Evolutionary conservation across 2,113 vertebrate species (phyloP).

Genomic region (Caranx melampygus): DNA sequence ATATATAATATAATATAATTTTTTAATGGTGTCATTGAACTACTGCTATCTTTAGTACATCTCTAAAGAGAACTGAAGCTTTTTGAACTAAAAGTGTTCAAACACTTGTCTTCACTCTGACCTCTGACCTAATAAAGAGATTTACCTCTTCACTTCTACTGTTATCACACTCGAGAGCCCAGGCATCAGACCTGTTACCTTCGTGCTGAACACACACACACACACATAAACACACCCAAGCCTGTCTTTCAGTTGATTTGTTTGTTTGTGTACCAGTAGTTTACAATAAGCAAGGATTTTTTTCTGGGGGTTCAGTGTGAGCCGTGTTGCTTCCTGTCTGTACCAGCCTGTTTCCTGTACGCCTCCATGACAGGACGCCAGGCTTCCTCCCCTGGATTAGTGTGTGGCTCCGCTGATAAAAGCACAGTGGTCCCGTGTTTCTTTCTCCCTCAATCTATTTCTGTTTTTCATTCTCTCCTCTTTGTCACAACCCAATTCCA

Average conservation of each 20-base stretch:
- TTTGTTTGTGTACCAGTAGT: conserved; percentile 54
- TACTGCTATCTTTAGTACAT: not conserved
- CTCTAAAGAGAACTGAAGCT: not conserved
- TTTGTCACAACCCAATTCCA: not conserved
- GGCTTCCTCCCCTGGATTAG: conserved; percentile 72
- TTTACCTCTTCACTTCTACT: conserved; percentile 8
- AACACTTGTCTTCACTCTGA: not conserved
- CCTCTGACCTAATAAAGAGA: not conserved
- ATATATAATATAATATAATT: no score
- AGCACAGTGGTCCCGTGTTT: conserved; percentile 5
- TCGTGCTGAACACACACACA: not conserved
- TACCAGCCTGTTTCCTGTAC: conserved; percentile 76
- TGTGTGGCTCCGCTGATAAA: conserved; percentile 74
- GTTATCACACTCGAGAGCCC: not conserved
- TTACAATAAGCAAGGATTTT: conserved; percentile 29
- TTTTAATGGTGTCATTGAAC: no score
- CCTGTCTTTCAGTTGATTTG: conserved; percentile 30
- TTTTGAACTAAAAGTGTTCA: not conserved
- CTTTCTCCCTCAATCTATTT: conserved; percentile 42
- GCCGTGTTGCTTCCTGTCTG: conserved; percentile 72
- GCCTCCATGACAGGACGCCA: conserved; percentile 69
- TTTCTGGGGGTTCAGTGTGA: conserved; percentile 2
- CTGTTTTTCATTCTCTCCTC: conserved; percentile 30
- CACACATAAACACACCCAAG: no score
- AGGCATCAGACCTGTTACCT: not conserved